phyloP scores from a whole-genome alignment of 1,140 invertebrate species.

The Aphelinus certus region DNA sequence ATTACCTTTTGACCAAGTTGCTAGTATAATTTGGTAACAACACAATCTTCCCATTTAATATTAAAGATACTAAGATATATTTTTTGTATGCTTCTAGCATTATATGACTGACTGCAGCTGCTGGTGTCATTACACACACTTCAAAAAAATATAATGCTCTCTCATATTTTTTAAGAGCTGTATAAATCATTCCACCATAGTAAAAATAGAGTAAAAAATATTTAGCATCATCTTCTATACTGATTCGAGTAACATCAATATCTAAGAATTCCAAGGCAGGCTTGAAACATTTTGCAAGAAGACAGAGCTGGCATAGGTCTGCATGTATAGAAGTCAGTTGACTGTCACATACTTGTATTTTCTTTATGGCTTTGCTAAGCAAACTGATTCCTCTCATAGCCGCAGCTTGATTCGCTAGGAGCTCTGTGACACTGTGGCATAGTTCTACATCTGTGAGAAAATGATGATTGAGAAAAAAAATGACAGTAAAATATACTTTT shows the following conservation, averaged over 20 bases:
- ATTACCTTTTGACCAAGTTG: slow-evolving; percentile 78
- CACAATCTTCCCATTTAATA: slow-evolving; percentile 87
- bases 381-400: slow-evolving; percentile 87
- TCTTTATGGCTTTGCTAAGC: slow-evolving; percentile 85
- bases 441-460: slow-evolving; percentile 81
- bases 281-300: slow-evolving; percentile 91
- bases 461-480: neutral
- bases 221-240: slow-evolving; percentile 87
- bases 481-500: neutral
- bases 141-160: slow-evolving; percentile 95
- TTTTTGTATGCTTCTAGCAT: slow-evolving; percentile 98
- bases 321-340: slow-evolving; percentile 94
- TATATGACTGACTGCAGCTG: slow-evolving; percentile 92
- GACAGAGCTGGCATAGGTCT: slow-evolving; percentile 91
- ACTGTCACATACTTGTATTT: slow-evolving; percentile 86
- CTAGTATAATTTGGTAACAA: slow-evolving; percentile 90
- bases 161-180: slow-evolving; percentile 91
- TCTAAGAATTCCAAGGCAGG: slow-evolving; percentile 90
- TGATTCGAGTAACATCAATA: slow-evolving; percentile 91
- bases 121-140: slow-evolving; percentile 92
- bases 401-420: slow-evolving; percentile 79
- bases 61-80: slow-evolving; percentile 90
- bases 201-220: slow-evolving; percentile 95
- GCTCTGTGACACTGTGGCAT: slow-evolving; percentile 84
- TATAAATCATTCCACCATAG: slow-evolving; percentile 97